phyloP scores from a whole-genome alignment of 2,797 vertebrate genomes.

The Aeoliscus strigatus region DNA sequence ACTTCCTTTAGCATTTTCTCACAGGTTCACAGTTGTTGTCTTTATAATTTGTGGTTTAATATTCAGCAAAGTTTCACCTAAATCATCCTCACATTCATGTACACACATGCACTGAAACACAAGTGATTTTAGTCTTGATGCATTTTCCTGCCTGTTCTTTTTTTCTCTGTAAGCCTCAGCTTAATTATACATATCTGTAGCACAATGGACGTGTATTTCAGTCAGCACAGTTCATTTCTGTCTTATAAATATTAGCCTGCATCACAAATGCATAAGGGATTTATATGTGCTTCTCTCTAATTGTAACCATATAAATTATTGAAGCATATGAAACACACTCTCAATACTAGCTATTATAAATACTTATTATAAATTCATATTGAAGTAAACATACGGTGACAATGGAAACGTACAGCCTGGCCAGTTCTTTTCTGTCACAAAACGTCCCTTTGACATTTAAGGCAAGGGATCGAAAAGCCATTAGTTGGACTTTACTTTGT shows the following conservation, averaged over 20 bases:
- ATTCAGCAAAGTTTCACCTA: slow-evolving; percentile 65
- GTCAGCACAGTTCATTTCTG: slow-evolving; percentile 61
- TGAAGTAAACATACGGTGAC: slow-evolving; percentile 26
- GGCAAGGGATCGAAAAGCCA: slow-evolving; percentile 68
- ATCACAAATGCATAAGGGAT: slow-evolving; percentile 69
- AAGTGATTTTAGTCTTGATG: slow-evolving; percentile 64
- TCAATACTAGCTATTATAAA: slow-evolving; percentile 31
- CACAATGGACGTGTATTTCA: slow-evolving; percentile 68
- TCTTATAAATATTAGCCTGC: slow-evolving; percentile 63
- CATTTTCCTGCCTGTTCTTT: no score
- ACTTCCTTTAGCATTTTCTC: slow-evolving; percentile 76
- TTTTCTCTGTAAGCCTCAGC: slow-evolving; percentile 66
- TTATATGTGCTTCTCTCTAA: slow-evolving; percentile 57
- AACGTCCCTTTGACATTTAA: slow-evolving; percentile 65
- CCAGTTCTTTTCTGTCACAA: slow-evolving; percentile 32
- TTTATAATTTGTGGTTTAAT: slow-evolving; percentile 75
- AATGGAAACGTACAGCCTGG: slow-evolving; percentile 4
- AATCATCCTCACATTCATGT: no score
- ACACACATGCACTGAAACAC: slow-evolving; percentile 7
- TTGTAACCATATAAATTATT: slow-evolving; percentile 61
- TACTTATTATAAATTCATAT: slow-evolving; percentile 45
- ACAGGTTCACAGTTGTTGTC: slow-evolving; percentile 58
- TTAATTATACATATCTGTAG: slow-evolving; percentile 73
- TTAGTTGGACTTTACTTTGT: slow-evolving; percentile 77
- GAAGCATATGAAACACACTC: slow-evolving; percentile 47